Evolutionary conservation across 2,797 vertebrate species (phyloP).

Genomic region (Myripristis jacobus): DNA sequence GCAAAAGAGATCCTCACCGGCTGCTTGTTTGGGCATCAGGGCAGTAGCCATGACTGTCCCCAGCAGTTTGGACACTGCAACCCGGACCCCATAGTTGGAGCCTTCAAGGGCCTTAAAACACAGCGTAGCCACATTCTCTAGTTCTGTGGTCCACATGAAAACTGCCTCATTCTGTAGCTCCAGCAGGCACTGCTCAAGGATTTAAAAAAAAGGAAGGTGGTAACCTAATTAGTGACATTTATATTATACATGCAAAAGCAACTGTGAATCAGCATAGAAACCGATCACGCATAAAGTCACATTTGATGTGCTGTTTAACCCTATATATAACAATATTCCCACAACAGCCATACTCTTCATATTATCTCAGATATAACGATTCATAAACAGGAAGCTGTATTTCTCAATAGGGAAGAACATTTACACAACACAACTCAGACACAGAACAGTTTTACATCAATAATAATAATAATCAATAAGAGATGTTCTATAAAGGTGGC

Average conservation of each 20-base stretch:
- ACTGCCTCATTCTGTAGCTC: conserved; percentile 99
- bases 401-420: conserved; percentile 10
- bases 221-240: background rate
- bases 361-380: background rate
- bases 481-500: background rate
- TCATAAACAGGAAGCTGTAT: conserved; percentile 31
- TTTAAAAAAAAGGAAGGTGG: conserved; percentile 1
- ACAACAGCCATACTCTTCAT: background rate
- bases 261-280: background rate
- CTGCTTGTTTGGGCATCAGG: conserved; percentile 96
- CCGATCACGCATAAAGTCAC: background rate
- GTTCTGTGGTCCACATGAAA: conserved; percentile 99
- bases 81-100: conserved; percentile 96
- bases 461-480: conserved; percentile 1
- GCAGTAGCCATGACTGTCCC: conserved; percentile 98
- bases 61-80: conserved; percentile 94
- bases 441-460: background rate
- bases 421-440: background rate
- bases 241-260: background rate
- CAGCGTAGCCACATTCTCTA: conserved; percentile 95
- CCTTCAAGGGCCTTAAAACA: conserved; percentile 98
- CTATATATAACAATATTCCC: background rate
- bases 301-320: background rate
- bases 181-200: conserved; percentile 87
- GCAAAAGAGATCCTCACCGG: conserved; percentile 81